Conservation (phyloP, 2,797 vertebrate species). For the Enteromius viviparus region DNA sequence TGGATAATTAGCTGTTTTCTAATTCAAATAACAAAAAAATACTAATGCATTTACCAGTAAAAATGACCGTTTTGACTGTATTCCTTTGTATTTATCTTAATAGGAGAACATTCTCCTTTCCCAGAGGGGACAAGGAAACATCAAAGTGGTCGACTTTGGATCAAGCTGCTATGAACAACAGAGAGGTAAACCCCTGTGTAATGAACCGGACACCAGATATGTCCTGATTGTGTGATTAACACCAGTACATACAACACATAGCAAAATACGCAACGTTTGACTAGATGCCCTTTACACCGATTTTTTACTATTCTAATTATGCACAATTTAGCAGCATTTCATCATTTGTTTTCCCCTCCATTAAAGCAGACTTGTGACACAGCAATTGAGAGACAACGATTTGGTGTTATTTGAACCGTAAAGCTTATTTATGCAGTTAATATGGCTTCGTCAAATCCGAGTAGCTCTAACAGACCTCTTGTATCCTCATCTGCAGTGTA, state of each 20-base stretch:
- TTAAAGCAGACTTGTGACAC: no score
- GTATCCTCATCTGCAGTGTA: slow-evolving; percentile 77
- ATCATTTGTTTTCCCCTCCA: neutral
- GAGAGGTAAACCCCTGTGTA: slow-evolving; percentile 77
- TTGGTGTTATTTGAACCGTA: neutral
- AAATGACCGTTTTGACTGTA: neutral
- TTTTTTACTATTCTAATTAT: neutral
- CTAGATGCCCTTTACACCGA: neutral
- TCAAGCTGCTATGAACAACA: slow-evolving; percentile 95
- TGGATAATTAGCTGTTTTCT: neutral
- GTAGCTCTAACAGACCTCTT: neutral
- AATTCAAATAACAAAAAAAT: neutral
- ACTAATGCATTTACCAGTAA: neutral
- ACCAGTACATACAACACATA: no score
- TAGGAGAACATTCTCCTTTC: slow-evolving; percentile 94
- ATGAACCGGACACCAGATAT: neutral
- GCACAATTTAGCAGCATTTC: neutral
- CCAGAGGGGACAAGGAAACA: slow-evolving; percentile 87
- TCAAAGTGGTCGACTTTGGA: slow-evolving; percentile 97
- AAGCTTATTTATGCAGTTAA: neutral
- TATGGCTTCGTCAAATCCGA: neutral
- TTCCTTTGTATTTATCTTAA: slow-evolving; percentile 32
- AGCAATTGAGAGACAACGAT: neutral
- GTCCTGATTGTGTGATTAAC: neutral
- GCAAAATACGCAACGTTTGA: neutral